Conservation (phyloP, 2,888 invertebrate genomes). For the Amiota communis region DNA sequence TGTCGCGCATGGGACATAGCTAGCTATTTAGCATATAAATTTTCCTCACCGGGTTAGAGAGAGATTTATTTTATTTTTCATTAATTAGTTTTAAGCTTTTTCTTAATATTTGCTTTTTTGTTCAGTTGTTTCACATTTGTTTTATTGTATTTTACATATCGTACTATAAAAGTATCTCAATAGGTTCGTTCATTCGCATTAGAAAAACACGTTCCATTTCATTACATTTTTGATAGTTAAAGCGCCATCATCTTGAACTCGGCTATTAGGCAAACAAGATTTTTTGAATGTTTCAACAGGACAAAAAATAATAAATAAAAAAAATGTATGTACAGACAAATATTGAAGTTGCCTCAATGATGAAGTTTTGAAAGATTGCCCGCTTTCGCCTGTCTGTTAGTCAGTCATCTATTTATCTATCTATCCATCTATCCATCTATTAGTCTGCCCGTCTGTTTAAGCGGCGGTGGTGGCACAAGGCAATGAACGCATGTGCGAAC, state of each 20-base stretch:
- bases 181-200: conserved; percentile 46
- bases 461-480: conserved; percentile 43
- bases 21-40: too few relatives aligned
- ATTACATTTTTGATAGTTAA: too few relatives aligned
- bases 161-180: neutral
- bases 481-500: conserved; percentile 53
- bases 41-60: too few relatives aligned
- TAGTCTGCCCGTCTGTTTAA: conserved; percentile 32
- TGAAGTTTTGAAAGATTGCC: too few relatives aligned
- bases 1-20: too few relatives aligned
- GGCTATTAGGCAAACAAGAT: conserved; percentile 70
- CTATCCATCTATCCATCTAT: conserved; percentile 40
- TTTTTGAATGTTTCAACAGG: conserved; percentile 37
- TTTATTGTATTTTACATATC: too few relatives aligned
- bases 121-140: too few relatives aligned
- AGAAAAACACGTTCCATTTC: too few relatives aligned
- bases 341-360: neutral
- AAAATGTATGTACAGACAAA: neutral
- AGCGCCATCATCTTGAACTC: conserved; percentile 63
- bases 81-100: too few relatives aligned
- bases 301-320: too few relatives aligned
- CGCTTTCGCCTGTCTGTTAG: conserved; percentile 24
- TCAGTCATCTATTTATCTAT: conserved; percentile 17
- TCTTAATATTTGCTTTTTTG: too few relatives aligned
- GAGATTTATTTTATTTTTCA: too few relatives aligned